A percentile compares a stretch with the other conserved stretches of the same genome.
Conservation (phyloP, 1,140 invertebrate species). For the Propsilocerus akamusi region DNA sequence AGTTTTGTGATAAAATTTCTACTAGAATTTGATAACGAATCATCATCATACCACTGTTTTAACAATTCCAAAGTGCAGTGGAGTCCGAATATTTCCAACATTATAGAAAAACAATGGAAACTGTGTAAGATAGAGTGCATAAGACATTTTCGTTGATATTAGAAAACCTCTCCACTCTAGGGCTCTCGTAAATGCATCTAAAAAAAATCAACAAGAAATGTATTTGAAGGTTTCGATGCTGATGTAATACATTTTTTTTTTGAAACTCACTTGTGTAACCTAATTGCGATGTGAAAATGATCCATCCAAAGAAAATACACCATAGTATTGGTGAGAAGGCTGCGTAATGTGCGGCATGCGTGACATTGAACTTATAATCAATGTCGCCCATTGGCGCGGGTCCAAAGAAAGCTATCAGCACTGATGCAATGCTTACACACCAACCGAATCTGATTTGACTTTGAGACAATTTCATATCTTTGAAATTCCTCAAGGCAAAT, state of each 20-base stretch:
- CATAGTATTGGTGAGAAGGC: slow-evolving; percentile 51
- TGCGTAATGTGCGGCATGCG: slow-evolving; percentile 45
- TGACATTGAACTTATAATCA: slow-evolving; percentile 41
- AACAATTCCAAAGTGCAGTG: slow-evolving; percentile 32
- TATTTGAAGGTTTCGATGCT: not conserved
- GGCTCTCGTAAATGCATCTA: slow-evolving; percentile 29
- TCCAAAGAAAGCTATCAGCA: slow-evolving; percentile 34
- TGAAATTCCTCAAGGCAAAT: slow-evolving; percentile 32
- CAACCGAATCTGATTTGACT: slow-evolving; percentile 34
- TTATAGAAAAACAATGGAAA: slow-evolving; percentile 49
- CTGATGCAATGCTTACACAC: slow-evolving; percentile 26
- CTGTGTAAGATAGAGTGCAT: slow-evolving; percentile 44
- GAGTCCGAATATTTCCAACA: slow-evolving; percentile 33
- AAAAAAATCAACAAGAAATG: slow-evolving; percentile 4
- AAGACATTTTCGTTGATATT: slow-evolving; percentile 39
- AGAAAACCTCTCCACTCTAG: slow-evolving; percentile 39
- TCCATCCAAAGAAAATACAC: slow-evolving; percentile 46
- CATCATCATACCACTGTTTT: slow-evolving; percentile 26
- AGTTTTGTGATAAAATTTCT: not conserved
- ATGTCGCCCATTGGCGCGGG: slow-evolving; percentile 43
- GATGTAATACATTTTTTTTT: not conserved
- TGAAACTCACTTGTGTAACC: slow-evolving; percentile 31
- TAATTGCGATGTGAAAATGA: slow-evolving; percentile 38
- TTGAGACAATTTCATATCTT: slow-evolving; percentile 20
- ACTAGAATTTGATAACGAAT: not conserved